Conservation (phyloP, 2,113 vertebrate species). For the Gymnogyps californianus region DNA sequence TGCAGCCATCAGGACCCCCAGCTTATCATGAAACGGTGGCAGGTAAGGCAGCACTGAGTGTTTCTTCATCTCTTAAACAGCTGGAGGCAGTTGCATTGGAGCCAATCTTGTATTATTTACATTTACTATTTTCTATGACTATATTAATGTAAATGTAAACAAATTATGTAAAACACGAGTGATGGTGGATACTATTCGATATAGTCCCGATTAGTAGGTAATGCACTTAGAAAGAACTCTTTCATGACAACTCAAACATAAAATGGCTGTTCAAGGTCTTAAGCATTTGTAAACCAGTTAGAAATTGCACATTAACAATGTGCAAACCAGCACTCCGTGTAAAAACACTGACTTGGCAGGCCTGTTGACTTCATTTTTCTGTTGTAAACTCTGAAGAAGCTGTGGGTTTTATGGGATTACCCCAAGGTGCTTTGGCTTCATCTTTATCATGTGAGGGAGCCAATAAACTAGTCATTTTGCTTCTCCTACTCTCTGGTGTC, state of each 20-base stretch:
- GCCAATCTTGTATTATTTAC: not conserved
- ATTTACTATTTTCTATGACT: not conserved
- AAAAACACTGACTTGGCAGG: not conserved
- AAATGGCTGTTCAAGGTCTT: not conserved
- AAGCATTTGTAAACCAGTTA: not conserved
- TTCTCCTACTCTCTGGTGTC: not conserved
- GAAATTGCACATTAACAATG: not conserved
- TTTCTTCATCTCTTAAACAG: not conserved
- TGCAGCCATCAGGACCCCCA: constrained; percentile 75
- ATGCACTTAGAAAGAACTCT: not conserved
- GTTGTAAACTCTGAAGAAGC: not conserved
- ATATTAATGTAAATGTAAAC: not conserved
- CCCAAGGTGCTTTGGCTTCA: not conserved
- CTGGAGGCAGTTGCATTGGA: not conserved
- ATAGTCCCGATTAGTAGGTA: not conserved
- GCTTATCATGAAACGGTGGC: constrained; percentile 85
- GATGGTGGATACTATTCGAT: not conserved
- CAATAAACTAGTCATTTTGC: not conserved
- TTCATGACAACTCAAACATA: not conserved
- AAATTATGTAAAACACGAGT: accelerated
- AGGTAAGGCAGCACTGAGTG: constrained; percentile 56
- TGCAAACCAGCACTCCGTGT: not conserved
- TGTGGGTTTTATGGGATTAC: not conserved
- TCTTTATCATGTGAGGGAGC: not conserved
- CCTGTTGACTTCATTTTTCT: not conserved